Evolutionary conservation across 2,888 invertebrate species (phyloP), one percentile per base, ranked within the genome.

Genomic region (Abrostola triplasia): DNA sequence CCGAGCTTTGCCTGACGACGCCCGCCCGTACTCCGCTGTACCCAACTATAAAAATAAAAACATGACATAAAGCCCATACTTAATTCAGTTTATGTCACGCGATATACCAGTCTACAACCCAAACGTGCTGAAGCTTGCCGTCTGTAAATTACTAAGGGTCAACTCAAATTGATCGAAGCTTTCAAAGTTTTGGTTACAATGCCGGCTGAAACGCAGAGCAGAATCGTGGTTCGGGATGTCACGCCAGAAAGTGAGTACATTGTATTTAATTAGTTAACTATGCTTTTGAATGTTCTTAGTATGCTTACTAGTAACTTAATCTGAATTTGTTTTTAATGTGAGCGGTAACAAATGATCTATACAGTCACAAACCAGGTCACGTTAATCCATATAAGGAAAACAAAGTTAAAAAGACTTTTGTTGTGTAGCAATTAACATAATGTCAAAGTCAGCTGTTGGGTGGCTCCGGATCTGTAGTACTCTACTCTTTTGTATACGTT

Each of bases 201-300:
- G 94, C 94, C 94, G 74, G 93, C 91, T 62, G 90, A 92, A 86
- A 76, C 83, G 68, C 90, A 87, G 69, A 83, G 86, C 36, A 88
- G 84, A 76, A 88, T 94, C 64, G 87, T 93, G 47, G 86, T 91
- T 47, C 86, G 90, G 44, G 90, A 93, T 81, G 89, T 94, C 42
- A 94, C 94, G 24, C 92, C 93, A 54, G 94, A 94, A 71, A 86
- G 94, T 94, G 78, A 93, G 93, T 90, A 70, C 61, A 56, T 51
- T 66, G 47, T 55, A 11, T 42, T 58, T 50, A 7, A n/a, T 2
- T 24, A 24, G 24, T 24, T 24, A 24, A 24, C 24, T 24, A 24
- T 24, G 24, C 24, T 24, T 63, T 59, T 44, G 8, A 7, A 6
- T 63, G 36, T 53, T 63, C 53, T 40, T 61, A n/a, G n/a, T n/a